Percentiles rank a stretch among this genome's conserved stretches.
Conservation (phyloP, 2,113 vertebrate genomes). For the Zosterops borbonicus region DNA sequence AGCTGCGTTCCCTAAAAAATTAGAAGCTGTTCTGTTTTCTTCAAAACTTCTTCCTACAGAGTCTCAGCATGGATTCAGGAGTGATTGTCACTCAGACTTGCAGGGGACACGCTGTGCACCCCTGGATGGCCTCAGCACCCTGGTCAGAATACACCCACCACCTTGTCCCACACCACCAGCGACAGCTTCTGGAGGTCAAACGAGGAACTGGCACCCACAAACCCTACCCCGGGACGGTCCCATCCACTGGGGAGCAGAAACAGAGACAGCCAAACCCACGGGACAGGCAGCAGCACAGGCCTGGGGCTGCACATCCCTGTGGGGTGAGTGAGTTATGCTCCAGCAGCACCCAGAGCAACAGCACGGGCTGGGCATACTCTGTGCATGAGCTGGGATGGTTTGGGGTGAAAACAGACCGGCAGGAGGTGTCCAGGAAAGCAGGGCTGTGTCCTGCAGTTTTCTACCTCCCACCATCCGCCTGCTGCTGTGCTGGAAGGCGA, state of each 20-base stretch:
- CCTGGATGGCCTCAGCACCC: neutral
- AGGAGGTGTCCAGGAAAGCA: neutral
- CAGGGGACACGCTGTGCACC: neutral
- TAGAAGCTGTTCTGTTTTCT: neutral
- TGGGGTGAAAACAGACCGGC: fast-evolving
- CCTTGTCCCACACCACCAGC: fast-evolving
- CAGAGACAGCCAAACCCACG: neutral
- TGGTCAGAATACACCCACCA: neutral
- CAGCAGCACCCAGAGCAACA: neutral
- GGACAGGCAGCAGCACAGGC: fast-evolving
- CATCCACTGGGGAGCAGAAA: neutral
- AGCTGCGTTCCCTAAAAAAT: fast-evolving
- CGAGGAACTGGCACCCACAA: neutral
- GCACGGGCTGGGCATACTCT: fast-evolving
- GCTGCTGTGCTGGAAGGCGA: neutral
- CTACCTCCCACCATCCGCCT: neutral
- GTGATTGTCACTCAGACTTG: fast-evolving
- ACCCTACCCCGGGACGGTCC: fast-evolving
- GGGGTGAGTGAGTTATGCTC: neutral
- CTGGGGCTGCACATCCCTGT: neutral
- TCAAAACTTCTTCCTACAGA: neutral
- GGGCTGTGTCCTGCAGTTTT: neutral
- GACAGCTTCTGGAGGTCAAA: fast-evolving
- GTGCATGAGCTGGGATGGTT: fast-evolving
- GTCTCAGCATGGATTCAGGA: neutral